Base-by-base conservation (phyloP, 2,797 vertebrate genomes). In the Oreochromis mossambicus region DNA sequence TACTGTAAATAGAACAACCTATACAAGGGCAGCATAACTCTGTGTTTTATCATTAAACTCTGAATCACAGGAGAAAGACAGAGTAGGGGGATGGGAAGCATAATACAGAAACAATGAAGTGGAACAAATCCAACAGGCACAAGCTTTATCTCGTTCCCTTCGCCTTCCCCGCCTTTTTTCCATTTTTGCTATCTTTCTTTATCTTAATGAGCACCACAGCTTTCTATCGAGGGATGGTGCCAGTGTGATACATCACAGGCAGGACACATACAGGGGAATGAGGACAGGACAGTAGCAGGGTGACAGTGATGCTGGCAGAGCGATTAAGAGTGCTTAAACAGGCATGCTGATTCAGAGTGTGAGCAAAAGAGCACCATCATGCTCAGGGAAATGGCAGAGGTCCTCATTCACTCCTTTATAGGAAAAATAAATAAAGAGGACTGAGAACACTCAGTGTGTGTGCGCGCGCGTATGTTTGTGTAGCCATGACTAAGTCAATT, bases 201-300 rank as follows among this genome's bases (percentile, higher is more conserved):
- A 97, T 97, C 96, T 97, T 97, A 97, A 97, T 97, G 96, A 97
- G 95, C 91, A 92, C 90, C 95, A 84, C 90, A 76, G 92, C 94
- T 92, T 95, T 95, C 93, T 93, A 94, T 96, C 91, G 88, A 93
- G 90, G 90, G 91, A 95, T 76, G 90, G 94, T 84, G 91, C 92
- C 89, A 80, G 84, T 76, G 90, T 89, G 92, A 95, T 95, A 92
- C 94, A 95, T 96, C 93, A 95, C 93, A 90, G 89, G 85, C 92
- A 87, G 90, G 86, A 94, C 87, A 91, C 90, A 87, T 86, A n/a
- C 83, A 83, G 89, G 88, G 86, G 83, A 82, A 87, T 21, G 86
- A 91, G 88, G 92, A 93, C 89, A 88, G 93, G 92, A 94, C 90
- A 87, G 91, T 83, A 61, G 82, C 61, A 73, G 91, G 91, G 92